Base-by-base conservation (phyloP, 2,113 vertebrate species). In the Lycaon pictus region DNA sequence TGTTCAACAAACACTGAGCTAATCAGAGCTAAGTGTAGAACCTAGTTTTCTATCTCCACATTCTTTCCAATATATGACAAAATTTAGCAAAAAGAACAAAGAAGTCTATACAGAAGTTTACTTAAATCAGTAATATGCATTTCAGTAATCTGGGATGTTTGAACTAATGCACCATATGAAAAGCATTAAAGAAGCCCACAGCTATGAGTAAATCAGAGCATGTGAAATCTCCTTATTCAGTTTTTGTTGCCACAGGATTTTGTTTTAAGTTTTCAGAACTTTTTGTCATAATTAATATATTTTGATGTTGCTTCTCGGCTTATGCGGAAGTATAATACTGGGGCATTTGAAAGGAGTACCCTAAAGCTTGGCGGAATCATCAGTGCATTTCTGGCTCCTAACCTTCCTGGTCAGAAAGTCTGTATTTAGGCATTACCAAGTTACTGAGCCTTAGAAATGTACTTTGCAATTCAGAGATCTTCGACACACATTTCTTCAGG, bases 141-240 rank as follows among this genome's bases (percentile, higher is more conserved):
- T 88, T 81, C 72, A 94, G 94, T 86, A 83, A 98, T 95, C 67
- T 88, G 96, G 53, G 25, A 74, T 97, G 79, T 83, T 97, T 97
- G 82, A 98, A 95, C 95, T 86, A 80, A 95, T 80, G 25, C 37
- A 85, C 79, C 94, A 79, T 74, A 79, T 90, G 88, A 95, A 98
- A 97, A 98, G 72, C 72, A 97, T 98, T 62, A 87, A 97, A 96
- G 81, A 74, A 98, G 89, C 1, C 8, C 83, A 89, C 27, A 85
- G 88, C 3, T 2, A 81, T 88, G 55, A 96, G 72, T 93, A 98
- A 97, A 95, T 83, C 88, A 95, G 27, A 90, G 22, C 11, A 15
- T 35, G 29, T 81, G 65, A 95, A 97, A 43, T 85, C 4, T 76
- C 62, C 35, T 92, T 53, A 88, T 25, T 58, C 1, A 83, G n/a